Base-by-base conservation (phyloP, 2,888 invertebrate species). In the Sarcophaga caerulescens region DNA sequence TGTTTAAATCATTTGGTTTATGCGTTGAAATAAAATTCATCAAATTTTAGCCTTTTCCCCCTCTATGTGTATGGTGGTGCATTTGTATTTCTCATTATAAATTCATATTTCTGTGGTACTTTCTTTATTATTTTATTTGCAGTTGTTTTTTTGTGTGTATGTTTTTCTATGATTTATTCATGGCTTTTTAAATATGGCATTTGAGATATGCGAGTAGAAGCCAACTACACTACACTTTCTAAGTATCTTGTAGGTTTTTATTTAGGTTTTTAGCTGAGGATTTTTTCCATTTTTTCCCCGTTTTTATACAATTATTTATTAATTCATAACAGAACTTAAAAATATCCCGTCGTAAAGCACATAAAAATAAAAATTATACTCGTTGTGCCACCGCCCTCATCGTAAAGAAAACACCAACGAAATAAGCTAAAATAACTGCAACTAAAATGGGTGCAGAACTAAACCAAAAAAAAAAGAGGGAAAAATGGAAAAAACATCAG, bases 261-360 rank as follows among this genome's bases (percentile, higher is more conserved):
- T 71, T 60, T 77, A 80, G 70, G 10, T 35, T 35, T 35, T 10
- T 35, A 10, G 35, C 35, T 35, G 35, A 52, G 69, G 17, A 25
- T 85, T 83, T 77, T 47, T 10, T 35, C 35, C n/a, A 45, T 45
- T 23, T 21, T 83, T 35, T 3, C 8, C 8, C 10, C 8, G 35
- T 35, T 35, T 73, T 57, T 66, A 6, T 65, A 80, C 21, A 68
- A 17, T 47, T 45, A 79, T 70, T 84, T 84, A 83, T 84, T 73
- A 86, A 86, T 86, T 86, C 85, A 86, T 86, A 84, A 65, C 65
- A 63, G 59, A 84, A 81, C 84, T 84, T 81, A 65, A 77, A 84
- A 80, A 73, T 84, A 52, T 59, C 69, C 77, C 65, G 69, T 76
- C 83, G 77, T 81, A 86, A 68, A 68, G 59, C 80, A 69, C 76